Conservation (phyloP, 1,140 invertebrate genomes). For the Drosophila punjabiensis region DNA sequence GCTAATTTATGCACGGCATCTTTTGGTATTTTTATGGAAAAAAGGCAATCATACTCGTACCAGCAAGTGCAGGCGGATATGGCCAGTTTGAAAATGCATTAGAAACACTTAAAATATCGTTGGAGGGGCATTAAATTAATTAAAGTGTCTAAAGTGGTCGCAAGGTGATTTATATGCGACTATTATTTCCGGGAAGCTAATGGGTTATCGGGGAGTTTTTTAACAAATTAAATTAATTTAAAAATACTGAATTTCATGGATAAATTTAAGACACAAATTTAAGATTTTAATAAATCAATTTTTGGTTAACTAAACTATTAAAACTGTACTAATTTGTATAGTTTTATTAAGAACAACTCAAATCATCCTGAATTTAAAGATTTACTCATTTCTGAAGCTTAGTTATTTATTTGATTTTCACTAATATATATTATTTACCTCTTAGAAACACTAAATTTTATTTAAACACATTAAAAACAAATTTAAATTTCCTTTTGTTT, state of each 20-base stretch:
- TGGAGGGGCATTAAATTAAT: conserved; percentile 18
- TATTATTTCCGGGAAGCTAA: not conserved
- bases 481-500: not conserved
- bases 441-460: not conserved
- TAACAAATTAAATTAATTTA: not conserved
- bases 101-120: conserved; percentile 10
- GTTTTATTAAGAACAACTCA: not conserved
- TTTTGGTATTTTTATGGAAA: conserved; percentile 43
- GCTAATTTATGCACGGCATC: conserved; percentile 64
- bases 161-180: not conserved
- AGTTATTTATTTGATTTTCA: not conserved
- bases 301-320: too few relatives aligned
- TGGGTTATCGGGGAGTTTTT: not conserved
- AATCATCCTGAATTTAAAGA: not conserved
- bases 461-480: too few relatives aligned
- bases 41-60: conserved; percentile 31
- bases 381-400: not conserved
- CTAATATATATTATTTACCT: not conserved
- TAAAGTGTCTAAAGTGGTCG: not conserved
- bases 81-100: conserved; percentile 19
- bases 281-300: not conserved
- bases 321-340: rapidly evolving
- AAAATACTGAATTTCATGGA: too few relatives aligned
- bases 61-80: conserved; percentile 45
- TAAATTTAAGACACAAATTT: too few relatives aligned